Evolutionary conservation across 2,888 invertebrate species (phyloP), one percentile per base, ranked within the genome.

Genomic region (Andricus curvator): DNA sequence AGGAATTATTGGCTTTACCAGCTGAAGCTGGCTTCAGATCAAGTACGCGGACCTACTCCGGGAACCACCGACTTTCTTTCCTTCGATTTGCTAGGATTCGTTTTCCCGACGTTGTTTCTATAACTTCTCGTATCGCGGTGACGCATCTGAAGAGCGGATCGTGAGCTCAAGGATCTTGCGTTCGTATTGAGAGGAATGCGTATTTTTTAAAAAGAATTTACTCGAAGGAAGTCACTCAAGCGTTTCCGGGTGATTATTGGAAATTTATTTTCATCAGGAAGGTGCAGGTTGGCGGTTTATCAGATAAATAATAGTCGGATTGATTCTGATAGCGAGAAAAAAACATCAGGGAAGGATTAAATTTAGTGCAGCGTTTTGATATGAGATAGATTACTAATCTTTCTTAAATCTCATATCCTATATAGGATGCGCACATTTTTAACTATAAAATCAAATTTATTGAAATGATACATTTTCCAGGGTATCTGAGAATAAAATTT

Each of bases 1-100:
- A 70, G 51, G 33, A 74, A 74, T 74, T 74, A 74, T 56, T 74
- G 51, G 74, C 33, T 74, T 33, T 70, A 20, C 51, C 20, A 70
- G 15, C 44, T 51, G 29, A 29, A 66, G 41, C 41, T 41, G 66
- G 41, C 66, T 37, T 66, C 66, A 41, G n/a, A 66, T 66, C 66
- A 66, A 41, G 66, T n/a, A 66, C 41, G 13, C 37, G 33, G 25
- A 48, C 33, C 68, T 25, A 68, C 48, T 44, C 68, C 4, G n/a
- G 62, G 62, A 62, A 25, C 25, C 62, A 22, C 51, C 29, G 51
- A 74, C 33, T 74, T 74, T 68, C 37, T 41, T 68, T 74, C 51
- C 74, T 74, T 56, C 56, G 11, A 70, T 70, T 70, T 44, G 20
- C 68, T 29, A 51, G 29, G 48, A 20, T 70, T 70, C 51, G 33